Percentiles rank a stretch among this genome's conserved stretches.
phyloP scores from a whole-genome alignment of 2,113 vertebrate species.

The Donacobius atricapilla region DNA sequence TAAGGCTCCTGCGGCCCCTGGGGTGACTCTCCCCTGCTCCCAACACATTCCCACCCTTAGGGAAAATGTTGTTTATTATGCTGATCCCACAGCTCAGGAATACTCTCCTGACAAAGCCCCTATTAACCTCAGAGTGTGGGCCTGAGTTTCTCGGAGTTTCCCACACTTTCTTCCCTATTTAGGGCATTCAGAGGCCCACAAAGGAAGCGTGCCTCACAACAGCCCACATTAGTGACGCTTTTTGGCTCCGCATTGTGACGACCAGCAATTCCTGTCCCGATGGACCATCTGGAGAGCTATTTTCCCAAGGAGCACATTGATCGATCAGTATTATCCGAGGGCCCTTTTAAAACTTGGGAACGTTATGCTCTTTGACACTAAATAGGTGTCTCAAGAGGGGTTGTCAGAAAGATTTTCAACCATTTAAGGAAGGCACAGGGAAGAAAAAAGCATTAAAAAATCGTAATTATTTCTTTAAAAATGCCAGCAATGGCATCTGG shows the following conservation, averaged over 20 bases:
- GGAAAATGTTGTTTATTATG: constrained; percentile 58
- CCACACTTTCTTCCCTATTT: constrained; percentile 85
- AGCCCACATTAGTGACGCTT: constrained; percentile 86
- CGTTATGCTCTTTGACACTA: constrained; percentile 68
- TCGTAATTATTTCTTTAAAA: constrained; percentile 20
- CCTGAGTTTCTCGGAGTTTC: constrained; percentile 83
- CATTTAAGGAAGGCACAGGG: constrained; percentile 8
- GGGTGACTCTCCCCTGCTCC: constrained; percentile 21
- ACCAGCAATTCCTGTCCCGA: constrained; percentile 66
- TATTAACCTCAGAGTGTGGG: constrained; percentile 78
- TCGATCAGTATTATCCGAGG: constrained; percentile 57
- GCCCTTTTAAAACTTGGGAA: constrained; percentile 68
- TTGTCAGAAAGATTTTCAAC: constrained; percentile 59
- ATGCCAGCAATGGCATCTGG: neutral
- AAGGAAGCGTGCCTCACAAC: constrained; percentile 92
- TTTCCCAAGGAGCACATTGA: constrained; percentile 71
- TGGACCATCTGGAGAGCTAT: constrained; percentile 83
- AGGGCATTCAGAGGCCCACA: constrained; percentile 76
- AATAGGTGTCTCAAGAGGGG: constrained; percentile 40
- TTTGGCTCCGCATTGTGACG: constrained; percentile 78
- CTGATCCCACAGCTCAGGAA: constrained; percentile 60
- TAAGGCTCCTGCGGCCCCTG: neutral
- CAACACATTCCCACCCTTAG: constrained; percentile 40
- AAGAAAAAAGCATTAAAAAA: neutral
- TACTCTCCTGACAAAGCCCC: constrained; percentile 58